Evolutionary conservation across 2,888 invertebrate species (phyloP), one percentile per base, ranked within the genome.

Genomic region (Volucella inflata): DNA sequence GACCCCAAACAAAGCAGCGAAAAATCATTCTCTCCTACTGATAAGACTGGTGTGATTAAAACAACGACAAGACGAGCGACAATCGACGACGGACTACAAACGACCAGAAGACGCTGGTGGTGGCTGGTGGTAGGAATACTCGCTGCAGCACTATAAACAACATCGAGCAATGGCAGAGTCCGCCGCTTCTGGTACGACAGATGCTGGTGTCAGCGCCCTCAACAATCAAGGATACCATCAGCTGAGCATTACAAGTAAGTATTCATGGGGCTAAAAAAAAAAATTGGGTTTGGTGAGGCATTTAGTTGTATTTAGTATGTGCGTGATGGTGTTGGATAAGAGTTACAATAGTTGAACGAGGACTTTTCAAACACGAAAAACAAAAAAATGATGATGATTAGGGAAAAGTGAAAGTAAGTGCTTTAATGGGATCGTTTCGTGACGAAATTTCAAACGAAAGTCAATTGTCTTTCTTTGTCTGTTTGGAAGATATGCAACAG

Each of bases 241-340:
- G 91, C 93, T 95, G 87, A 94, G 94, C 91, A 93, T 95, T 87
- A 95, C 94, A 91, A 94, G 95, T 95, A 92, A 93, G 94, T 93
- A 74, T 30, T 44, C n/a, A 9, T 30, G 38, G 59, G 38, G 30
- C 8, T 44, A n/a, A 51, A 16, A 17, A 1, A 11, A 46, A 46
- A 14, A 48, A 40, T 64, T 17, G 21, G n/a, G 30, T 21, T 10
- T 38, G 30, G 16, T 8, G 8, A 17, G 53, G n/a, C 2, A 38
- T 38, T 65, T 8, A 14, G 40, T 71, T 64, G 30, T 30, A 30
- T 57, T 48, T 57, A 30, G 30, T 77, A n/a, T 44, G 38, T 65
- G 48, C 42, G 57, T 71, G 57, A 78, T 62, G 55, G 74, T 64
- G 71, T 40, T 60, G 17, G 59, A 60, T 40, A 50, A 12, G 50